Conservation (phyloP, 2,113 vertebrate genomes). For the Caretta caretta region DNA sequence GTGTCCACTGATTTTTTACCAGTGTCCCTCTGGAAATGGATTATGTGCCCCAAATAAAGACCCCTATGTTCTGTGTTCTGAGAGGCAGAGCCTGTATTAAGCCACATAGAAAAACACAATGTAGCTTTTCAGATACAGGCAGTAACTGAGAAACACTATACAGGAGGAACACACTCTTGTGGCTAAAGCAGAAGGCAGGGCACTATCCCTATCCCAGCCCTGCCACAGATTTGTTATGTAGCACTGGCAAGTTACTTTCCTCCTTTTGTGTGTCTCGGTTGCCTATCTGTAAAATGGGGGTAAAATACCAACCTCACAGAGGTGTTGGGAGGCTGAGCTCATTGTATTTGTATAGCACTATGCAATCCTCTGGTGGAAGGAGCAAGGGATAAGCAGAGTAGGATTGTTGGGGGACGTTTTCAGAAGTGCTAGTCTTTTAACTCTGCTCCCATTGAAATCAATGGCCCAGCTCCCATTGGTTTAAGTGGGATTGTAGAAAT, state of each 20-base stretch:
- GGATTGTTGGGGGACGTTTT: not conserved
- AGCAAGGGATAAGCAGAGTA: not conserved
- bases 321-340: not conserved
- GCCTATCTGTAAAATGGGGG: conserved; percentile 13
- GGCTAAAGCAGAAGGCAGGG: conserved; percentile 56
- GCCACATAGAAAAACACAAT: conserved; percentile 50
- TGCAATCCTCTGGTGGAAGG: not conserved
- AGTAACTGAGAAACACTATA: conserved; percentile 57
- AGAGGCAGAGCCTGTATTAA: conserved; percentile 43
- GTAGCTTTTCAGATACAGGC: conserved; percentile 53
- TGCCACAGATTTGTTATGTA: not conserved
- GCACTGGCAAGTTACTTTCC: not conserved
- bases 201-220: not conserved
- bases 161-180: conserved; percentile 57
- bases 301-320: not conserved
- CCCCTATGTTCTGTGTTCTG: not conserved
- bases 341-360: not conserved
- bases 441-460: not conserved
- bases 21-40: conserved; percentile 48
- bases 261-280: conserved; percentile 25
- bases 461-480: not conserved
- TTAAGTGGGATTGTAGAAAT: not conserved
- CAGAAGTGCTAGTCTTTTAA: not conserved
- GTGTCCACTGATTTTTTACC: conserved; percentile 56
- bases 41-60: conserved; percentile 65